Evolutionary conservation across 2,113 vertebrate species (phyloP).

Genomic region (Lagenorhynchus albirostris): DNA sequence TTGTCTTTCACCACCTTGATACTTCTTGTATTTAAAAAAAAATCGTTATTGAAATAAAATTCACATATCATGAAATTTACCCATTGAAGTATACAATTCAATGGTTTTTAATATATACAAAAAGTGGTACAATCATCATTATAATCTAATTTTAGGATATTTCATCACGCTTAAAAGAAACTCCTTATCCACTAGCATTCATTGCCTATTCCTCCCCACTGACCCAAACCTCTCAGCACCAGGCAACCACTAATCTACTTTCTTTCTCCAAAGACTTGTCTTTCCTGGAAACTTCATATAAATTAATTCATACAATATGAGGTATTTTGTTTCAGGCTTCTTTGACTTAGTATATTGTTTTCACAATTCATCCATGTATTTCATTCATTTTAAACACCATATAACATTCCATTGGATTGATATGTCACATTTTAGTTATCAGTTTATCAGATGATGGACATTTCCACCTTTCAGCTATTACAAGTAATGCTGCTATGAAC

Average conservation of each 20-base stretch:
- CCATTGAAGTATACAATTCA: neutral
- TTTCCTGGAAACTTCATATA: neutral
- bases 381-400: neutral
- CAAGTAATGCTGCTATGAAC: neutral
- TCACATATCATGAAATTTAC: no score
- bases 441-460: no score
- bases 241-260: neutral
- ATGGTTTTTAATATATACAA: neutral
- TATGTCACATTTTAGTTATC: neutral
- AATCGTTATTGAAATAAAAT: neutral
- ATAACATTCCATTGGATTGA: neutral
- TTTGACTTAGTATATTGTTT: neutral
- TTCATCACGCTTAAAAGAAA: no score
- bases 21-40: neutral
- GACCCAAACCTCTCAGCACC: no score
- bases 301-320: no score
- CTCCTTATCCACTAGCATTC: no score
- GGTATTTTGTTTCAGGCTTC: no score
- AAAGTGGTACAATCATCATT: neutral
- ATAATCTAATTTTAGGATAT: no score
- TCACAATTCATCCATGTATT: neutral
- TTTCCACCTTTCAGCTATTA: neutral
- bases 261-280: neutral
- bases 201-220: no score
- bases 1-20: neutral